Base-by-base conservation (phyloP, 2,797 vertebrate genomes). In the Falco columbarius region DNA sequence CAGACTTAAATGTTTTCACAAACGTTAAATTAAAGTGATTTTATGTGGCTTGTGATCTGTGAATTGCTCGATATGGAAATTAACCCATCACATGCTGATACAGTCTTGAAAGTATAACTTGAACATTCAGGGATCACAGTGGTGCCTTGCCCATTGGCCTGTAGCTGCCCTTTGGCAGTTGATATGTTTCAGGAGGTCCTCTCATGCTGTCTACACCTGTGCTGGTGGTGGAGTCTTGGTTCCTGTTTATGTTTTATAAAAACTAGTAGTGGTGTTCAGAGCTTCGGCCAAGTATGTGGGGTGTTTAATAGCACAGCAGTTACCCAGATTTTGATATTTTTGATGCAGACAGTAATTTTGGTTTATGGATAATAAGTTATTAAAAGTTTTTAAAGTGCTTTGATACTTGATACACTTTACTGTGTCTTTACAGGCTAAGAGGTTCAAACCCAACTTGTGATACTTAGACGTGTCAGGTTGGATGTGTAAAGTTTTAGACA, bases 171-270 rank as follows among this genome's bases (percentile, higher is more conserved):
- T 38, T 8, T 38, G 38, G 46, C 46, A 49, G 7, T 47, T 62
- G 15, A 19, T 73, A 6, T 1, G 0, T 42, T 77, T 61, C 17
- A 56, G 14, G 29, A 46, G 21, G 9, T 42, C 5, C 30, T 58
- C 44, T 79, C 3, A 1, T 19, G 13, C 38, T 66, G 8, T 42
- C 61, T 68, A 2, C 5, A 2, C 61, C 55, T 85, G 62, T 38
- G 47, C 42, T 85, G 55, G 27, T 46, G 62, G 36, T 71, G 44
- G 40, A 58, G 14, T 58, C 51, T 61, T 68, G 44, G 26, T 70
- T 91, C 49, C 55, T 95, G 5, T 75, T 89, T 73, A 63, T 80
- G 79, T 90, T 94, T 91, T 89, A 73, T 67, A 88, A 82, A 95
- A 86, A 73, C 26, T 51, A 14, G 32, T 76, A 63, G 47, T 56